Evolutionary conservation across 2,888 invertebrate genomes (phyloP).

Genomic region (Polyploca ridens): DNA sequence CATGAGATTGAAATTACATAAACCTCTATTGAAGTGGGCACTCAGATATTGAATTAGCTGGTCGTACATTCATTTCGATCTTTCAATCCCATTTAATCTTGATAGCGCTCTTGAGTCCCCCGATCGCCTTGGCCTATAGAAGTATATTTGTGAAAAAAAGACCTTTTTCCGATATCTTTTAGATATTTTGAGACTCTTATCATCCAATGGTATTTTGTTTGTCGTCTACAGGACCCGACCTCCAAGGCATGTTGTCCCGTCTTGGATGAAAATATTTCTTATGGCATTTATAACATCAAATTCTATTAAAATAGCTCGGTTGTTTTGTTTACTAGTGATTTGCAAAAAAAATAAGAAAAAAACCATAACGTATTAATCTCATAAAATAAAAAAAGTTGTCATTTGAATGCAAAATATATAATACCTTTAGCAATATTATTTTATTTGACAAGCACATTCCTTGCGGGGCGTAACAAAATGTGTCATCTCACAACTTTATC

Average conservation of each 20-base stretch:
- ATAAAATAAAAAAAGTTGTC: too few species aligned
- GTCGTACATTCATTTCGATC: conserved; percentile 7
- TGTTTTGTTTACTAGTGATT: too few species aligned
- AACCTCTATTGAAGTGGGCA: background rate
- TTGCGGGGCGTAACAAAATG: too few species aligned
- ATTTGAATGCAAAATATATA: too few species aligned
- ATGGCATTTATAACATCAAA: background rate
- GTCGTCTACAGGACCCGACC: background rate
- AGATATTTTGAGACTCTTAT: conserved; percentile 9
- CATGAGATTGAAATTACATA: background rate
- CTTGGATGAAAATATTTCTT: background rate
- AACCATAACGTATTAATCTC: background rate
- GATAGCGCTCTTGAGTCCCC: conserved; percentile 12
- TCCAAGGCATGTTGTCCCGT: background rate
- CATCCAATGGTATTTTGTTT: conserved; percentile 8
- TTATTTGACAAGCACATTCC: too few species aligned
- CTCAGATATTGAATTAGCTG: conserved; percentile 6
- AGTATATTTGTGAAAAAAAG: conserved; percentile 10
- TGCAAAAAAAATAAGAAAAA: background rate
- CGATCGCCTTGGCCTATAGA: conserved; percentile 1
- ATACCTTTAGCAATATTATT: too few species aligned
- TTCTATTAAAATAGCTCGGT: background rate
- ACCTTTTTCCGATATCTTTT: conserved; percentile 8
- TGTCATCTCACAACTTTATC: background rate
- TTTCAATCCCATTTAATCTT: conserved; percentile 11